A percentile compares a stretch with the other conserved stretches of the same genome.
These are phyloP conservation scores for Natator depressus DNA, from an alignment of 2,113 vertebrate species.

Conservation along the genomic window DNA sequence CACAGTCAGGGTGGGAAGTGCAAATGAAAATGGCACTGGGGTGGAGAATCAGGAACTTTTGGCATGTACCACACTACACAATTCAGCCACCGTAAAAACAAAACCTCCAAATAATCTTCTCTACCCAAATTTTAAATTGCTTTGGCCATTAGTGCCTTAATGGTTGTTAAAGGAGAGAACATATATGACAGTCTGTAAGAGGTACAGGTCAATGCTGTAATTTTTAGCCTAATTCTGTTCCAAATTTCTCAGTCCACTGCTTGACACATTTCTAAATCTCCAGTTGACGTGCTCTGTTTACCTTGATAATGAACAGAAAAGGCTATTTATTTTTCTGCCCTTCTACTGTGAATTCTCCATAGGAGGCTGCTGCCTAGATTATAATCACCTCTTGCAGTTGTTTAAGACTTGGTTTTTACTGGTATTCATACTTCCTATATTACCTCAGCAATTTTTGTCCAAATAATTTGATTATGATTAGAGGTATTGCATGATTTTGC, in stretches of 20 bases:
- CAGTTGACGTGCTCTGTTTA: neutral
- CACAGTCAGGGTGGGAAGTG: neutral
- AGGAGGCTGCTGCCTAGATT: neutral
- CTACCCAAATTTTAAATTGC: neutral
- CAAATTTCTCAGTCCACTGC: neutral
- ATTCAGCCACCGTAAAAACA: neutral
- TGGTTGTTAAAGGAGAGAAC: neutral
- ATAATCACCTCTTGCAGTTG: too few relatives aligned
- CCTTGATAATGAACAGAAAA: neutral
- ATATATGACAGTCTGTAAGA: neutral
- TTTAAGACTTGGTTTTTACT: neutral
- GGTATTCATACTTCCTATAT: neutral
- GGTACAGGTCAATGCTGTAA: neutral
- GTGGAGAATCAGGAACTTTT: neutral
- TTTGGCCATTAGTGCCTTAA: neutral
- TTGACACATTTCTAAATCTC: slow-evolving; percentile 13
- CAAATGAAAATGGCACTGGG: neutral
- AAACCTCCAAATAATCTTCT: neutral
- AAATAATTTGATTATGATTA: neutral
- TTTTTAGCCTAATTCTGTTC: slow-evolving; percentile 4
- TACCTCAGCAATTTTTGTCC: neutral
- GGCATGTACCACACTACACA: neutral
- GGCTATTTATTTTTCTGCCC: neutral
- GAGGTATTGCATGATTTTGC: neutral
- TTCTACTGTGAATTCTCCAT: neutral